A percentile compares a stretch with the other conserved stretches of the same genome.
These are phyloP conservation scores for Drosophila kurseongensis DNA, from an alignment of 1,140 invertebrate genomes.

Conservation along the genomic window DNA sequence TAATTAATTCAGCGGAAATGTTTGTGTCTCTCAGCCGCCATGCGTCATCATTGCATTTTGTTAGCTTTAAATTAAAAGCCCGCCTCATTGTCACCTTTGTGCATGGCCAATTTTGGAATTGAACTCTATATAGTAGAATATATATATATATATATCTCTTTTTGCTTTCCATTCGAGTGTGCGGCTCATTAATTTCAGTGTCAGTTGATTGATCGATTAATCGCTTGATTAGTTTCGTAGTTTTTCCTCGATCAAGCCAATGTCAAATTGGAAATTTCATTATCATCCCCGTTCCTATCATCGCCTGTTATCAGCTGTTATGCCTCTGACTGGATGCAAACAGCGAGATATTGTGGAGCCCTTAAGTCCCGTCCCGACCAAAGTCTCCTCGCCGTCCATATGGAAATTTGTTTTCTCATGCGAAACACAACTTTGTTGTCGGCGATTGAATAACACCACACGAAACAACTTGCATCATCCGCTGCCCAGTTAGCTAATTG, in stretches of 20 bases:
- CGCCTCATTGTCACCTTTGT: slow-evolving; percentile 59
- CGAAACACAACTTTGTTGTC: slow-evolving; percentile 37
- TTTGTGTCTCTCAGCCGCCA: slow-evolving; percentile 21
- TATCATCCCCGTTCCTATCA: slow-evolving; percentile 30
- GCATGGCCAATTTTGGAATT: slow-evolving; percentile 51
- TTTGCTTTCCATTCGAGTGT: slow-evolving; percentile 16
- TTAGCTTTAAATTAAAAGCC: slow-evolving; percentile 43
- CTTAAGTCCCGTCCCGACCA: slow-evolving; percentile 13
- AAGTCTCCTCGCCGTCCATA: slow-evolving; percentile 4
- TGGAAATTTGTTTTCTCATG: slow-evolving; percentile 50
- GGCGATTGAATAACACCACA: slow-evolving; percentile 40
- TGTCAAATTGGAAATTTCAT: slow-evolving; percentile 65
- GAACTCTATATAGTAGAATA: slow-evolving; percentile 21
- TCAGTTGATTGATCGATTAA: slow-evolving; percentile 79
- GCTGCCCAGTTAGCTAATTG: slow-evolving; percentile 21
- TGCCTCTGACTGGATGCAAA: slow-evolving; percentile 8
- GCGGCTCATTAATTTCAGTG: slow-evolving; percentile 56
- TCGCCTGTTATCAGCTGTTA: slow-evolving; percentile 6
- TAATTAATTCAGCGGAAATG: slow-evolving; percentile 77
- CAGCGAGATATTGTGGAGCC: slow-evolving; percentile 26
- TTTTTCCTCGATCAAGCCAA: slow-evolving; percentile 37
- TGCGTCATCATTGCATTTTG: slow-evolving; percentile 54
- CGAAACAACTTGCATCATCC: slow-evolving; percentile 37
- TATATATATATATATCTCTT: slow-evolving; percentile 6
- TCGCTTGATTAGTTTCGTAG: slow-evolving; percentile 66